Percentiles rank a stretch among this genome's conserved stretches.
These are phyloP conservation scores for Ageneiosus marmoratus DNA, from an alignment of 2,113 vertebrate species.

Conservation along the genomic window DNA sequence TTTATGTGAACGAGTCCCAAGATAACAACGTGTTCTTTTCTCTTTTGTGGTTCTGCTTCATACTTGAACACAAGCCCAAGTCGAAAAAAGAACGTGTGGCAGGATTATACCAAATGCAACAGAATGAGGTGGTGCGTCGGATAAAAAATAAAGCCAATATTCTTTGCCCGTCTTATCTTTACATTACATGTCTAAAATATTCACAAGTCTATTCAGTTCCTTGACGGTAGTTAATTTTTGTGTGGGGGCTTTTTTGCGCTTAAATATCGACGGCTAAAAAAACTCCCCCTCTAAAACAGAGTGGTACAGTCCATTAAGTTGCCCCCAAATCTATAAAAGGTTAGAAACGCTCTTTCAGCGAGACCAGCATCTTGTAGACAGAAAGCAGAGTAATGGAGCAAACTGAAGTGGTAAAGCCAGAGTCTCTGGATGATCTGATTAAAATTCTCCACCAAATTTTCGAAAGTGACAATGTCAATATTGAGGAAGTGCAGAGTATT, in stretches of 20 bases:
- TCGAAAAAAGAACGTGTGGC: constrained; percentile 15
- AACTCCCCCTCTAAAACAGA: background rate
- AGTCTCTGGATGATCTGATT: constrained; percentile 81
- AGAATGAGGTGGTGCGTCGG: background rate
- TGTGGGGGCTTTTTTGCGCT: background rate
- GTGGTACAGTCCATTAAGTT: constrained; percentile 70
- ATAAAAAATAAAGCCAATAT: background rate
- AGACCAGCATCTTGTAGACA: background rate
- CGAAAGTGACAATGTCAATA: constrained; percentile 76
- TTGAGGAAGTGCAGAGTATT: constrained; percentile 86
- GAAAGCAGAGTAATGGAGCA: constrained; percentile 70
- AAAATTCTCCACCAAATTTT: constrained; percentile 81
- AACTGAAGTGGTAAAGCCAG: constrained; percentile 79
- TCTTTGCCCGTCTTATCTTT: background rate
- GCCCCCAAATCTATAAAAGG: background rate
- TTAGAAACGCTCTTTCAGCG: background rate
- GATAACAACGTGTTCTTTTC: background rate
- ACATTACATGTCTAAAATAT: background rate
- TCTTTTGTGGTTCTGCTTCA: background rate
- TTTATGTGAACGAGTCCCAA: background rate
- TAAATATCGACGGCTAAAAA: background rate
- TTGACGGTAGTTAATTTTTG: background rate
- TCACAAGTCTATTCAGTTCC: background rate
- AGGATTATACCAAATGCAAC: constrained; percentile 10
- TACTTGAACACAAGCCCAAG: constrained; percentile 15